phyloP scores from a whole-genome alignment of 2,113 vertebrate species.

The Daboia siamensis region DNA sequence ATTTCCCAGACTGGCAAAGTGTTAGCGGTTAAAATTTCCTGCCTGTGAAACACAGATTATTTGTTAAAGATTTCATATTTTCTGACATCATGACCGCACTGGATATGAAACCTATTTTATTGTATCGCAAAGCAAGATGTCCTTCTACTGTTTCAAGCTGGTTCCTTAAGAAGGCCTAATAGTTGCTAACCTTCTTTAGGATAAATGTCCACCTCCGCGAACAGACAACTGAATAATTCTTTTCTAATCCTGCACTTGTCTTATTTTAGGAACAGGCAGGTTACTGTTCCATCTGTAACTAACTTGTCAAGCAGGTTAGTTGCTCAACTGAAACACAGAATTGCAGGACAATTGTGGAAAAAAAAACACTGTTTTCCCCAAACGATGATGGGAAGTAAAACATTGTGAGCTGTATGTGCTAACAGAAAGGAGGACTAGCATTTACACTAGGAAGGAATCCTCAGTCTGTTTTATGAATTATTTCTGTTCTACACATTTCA shows the following conservation, averaged over 20 bases:
- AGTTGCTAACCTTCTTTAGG: neutral
- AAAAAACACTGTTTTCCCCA: no score
- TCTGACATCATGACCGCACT: neutral
- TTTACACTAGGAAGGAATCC: neutral
- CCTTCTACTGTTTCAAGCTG: neutral
- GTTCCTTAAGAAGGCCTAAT: neutral
- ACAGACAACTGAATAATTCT: neutral
- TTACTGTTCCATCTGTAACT: neutral
- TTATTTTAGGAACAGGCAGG: neutral
- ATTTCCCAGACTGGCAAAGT: neutral
- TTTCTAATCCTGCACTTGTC: neutral
- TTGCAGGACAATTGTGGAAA: no score
- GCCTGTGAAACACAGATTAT: neutral
- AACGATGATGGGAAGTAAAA: no score
- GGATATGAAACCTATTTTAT: constrained; percentile 13
- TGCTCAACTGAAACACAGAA: neutral
- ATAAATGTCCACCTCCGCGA: neutral
- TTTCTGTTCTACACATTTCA: neutral
- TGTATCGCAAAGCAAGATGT: neutral
- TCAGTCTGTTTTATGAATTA: neutral
- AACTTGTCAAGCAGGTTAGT: neutral
- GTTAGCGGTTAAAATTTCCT: neutral
- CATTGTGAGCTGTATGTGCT: no score
- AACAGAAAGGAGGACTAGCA: no score
- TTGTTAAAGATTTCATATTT: neutral